A percentile compares a stretch with the other conserved stretches of the same genome.
Conservation (phyloP, 2,797 vertebrate species). For the Alfaro cultratus region DNA sequence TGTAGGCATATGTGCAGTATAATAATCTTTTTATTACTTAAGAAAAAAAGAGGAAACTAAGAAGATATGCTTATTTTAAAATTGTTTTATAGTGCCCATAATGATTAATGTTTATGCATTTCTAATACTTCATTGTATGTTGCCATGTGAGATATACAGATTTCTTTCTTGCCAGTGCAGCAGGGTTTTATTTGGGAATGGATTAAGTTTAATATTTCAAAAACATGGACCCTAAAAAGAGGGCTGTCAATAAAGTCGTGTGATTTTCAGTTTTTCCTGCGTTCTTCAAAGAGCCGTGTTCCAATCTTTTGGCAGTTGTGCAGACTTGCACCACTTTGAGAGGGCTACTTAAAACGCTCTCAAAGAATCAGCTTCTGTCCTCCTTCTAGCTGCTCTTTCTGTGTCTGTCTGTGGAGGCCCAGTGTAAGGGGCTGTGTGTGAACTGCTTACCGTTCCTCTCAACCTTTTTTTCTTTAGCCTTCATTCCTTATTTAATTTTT, state of each 20-base stretch:
- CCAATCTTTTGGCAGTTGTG: constrained; percentile 31
- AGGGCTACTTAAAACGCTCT: constrained; percentile 45
- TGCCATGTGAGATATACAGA: not conserved
- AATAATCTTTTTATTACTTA: not conserved
- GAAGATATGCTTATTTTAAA: not conserved
- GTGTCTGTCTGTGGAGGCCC: constrained; percentile 67
- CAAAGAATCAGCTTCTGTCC: constrained; percentile 57
- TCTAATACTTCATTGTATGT: not conserved
- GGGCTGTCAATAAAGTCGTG: constrained; percentile 10
- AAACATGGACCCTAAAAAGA: not conserved
- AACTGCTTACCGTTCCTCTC: constrained; percentile 53
- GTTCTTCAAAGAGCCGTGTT: constrained; percentile 14
- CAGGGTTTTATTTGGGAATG: not conserved
- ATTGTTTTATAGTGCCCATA: not conserved
- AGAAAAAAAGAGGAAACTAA: not conserved
- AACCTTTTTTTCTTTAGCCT: constrained; percentile 27
- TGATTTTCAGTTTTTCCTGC: constrained; percentile 1
- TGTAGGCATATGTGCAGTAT: not conserved
- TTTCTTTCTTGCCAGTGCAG: not conserved
- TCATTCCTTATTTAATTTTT: constrained; percentile 57
- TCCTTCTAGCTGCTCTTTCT: constrained; percentile 49
- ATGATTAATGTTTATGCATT: not conserved
- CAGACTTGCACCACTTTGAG: constrained; percentile 35
- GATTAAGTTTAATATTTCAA: not conserved
- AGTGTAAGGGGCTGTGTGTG: constrained; percentile 59